Evolutionary conservation across 35 echinoderm and acorn worm species (phyloP), one percentile per base, ranked within the genome.

Genomic region (Ophiothrix spiculata): DNA sequence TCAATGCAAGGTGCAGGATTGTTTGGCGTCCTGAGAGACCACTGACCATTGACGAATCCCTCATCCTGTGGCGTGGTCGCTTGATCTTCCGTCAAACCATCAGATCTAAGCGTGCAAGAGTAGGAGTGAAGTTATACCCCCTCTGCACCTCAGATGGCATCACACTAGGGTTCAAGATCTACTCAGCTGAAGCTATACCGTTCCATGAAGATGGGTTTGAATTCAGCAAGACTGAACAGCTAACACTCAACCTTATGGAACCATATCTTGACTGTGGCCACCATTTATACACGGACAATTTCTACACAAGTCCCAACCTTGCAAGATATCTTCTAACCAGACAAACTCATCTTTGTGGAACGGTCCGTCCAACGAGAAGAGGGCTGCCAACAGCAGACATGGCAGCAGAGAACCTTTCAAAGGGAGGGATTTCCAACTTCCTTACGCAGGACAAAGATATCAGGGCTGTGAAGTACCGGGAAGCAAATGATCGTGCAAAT

Each of bases 241-340:
- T 83, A 49, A 56, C 41, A 4, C 45, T 83, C n/a, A 83, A 83
- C 32, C 80, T 83, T 54, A 2, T 83, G 38, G 25, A 83, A 33
- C 80, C 80, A 56, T 83, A 54, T 29, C 45, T 83, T 25, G 80
- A 41, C 32, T 31, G 36, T 6, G 80, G 80, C 15, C 56, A 83
- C 32, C 80, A 83, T 83, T 2, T 83, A 4, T 83, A 83, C 32
- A 83, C 80, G 16, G 80, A 83, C 56, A 83, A 83, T 41, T 83
- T 45, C 36, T 83, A 83, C 42, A 83, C 80, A 4, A 83, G 39
- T 56, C 80, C 80, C 12, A 37, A 83, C 23, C 45, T 83, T 28
- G 80, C 80, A 28, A 17, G n/a, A 13, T 83, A 83, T 32, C 80
- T 83, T 45, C 37, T 21, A n/a, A 83, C 39, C 4, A 83, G 45